Evolutionary conservation across 1,140 invertebrate species (phyloP), one percentile per base, ranked within the genome.

Genomic region (Lysiphlebus fabarum): DNA sequence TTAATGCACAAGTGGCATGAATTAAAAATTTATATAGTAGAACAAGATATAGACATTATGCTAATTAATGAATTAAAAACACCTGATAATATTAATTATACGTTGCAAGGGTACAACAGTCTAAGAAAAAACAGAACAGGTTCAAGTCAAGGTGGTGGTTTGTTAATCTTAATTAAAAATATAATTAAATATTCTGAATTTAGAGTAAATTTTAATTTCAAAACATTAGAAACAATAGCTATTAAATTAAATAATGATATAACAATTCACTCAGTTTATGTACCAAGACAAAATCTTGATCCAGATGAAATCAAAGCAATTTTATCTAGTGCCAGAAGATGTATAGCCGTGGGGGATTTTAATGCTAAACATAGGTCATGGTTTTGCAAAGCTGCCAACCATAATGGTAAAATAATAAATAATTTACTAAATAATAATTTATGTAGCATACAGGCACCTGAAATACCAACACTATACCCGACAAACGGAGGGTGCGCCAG

Each of bases 321-420:
- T 0, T 61, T 63, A n/a, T 63, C 64, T 8, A 49, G 56, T 26
- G 14, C 33, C 1, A 59, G 62, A 10, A 8, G 41, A 9, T 47
- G 57, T 0, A 53, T 62, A 11, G 12, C 50, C 1, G 17, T 65
- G 34, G 64, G 64, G 1, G 64, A 65, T 17, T 42, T 62, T 6
- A 64, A 65, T n/a, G 55, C 62, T 3, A 67, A 67, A 55, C 66
- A 67, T 37, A 14, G 14, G n/a, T 17, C 5, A 11, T 67, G 66
- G 62, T 53, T 47, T 17, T 65, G 64, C 41, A 9, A 33, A 37
- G 54, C 8, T 4, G 37, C 9, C 6, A 67, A 65, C 37, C 36
- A 12, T n/a, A 65, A 59, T 53, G 62, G 61, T 2, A 17, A 59
- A n/a, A 42, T 60, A 5, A 42, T 8, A 63, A 1, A 36, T 26